Base-by-base conservation (phyloP, 2,888 invertebrate genomes). In the Torymus aiolomorphi region DNA sequence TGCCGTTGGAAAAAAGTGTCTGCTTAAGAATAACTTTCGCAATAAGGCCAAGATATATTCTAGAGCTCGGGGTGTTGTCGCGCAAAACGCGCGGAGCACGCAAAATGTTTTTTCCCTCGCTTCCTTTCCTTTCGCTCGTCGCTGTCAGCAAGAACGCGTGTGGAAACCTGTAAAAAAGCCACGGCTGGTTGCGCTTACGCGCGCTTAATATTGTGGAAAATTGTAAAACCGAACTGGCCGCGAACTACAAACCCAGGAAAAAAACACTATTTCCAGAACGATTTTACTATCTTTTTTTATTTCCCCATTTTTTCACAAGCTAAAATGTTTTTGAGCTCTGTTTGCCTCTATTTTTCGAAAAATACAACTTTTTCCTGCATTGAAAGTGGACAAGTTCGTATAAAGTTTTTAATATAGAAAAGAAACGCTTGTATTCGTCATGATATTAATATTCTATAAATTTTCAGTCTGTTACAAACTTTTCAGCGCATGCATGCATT, bases 171-270 rank as follows among this genome's bases (percentile, higher is more conserved):
- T 61, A 18, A 72, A 72, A 54, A 42, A 24, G 52, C 62, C 24
- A 16, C 31, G 54, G 52, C 54, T 54, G n/a, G 42, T 42, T 42
- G 42, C 42, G 42, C 42, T 42, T 42, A n/a, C 31, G 16, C 13
- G 31, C 62, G 54, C 31, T 72, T 72, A 72, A 72, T 54, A 54
- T 54, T 31, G 52, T 72, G 62, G 61, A 72, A 62, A 72, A 62
- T 62, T 72, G 51, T 61, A 18, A 72, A 72, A 54, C 24, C 24
- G 52, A 72, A 54, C 31, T 62, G 54, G 31, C 54, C 62, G 12
- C 16, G 16, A 54, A 54, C 54, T 54, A 16, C 72, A 16, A 72
- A 72, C 31, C 20, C 51, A 51, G 51, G 31, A 71, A 61, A 71
- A 20, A 24, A 12, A 63, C 31, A 16, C 52, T 54, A 20, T 61